Base-by-base conservation (phyloP, 2,113 vertebrate genomes). In the Petaurus breviceps region DNA sequence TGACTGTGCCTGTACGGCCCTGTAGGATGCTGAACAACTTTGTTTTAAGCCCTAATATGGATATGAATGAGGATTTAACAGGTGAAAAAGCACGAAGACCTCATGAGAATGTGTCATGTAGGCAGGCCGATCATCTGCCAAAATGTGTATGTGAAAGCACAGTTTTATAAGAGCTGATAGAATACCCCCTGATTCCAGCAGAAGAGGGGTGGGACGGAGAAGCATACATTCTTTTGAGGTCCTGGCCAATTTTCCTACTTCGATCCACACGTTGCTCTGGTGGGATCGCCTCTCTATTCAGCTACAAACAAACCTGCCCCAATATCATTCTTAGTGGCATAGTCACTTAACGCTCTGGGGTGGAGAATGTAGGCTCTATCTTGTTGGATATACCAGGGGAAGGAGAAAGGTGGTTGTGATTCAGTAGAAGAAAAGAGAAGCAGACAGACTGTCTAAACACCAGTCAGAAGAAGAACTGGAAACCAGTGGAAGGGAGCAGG, bases 51-150 rank as follows among this genome's bases (percentile, higher is more conserved):
- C 43, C 37, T 0, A 97, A 95, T 10, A 23, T 52, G 12, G 96
- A 97, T 93, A 97, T 93, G 2, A 92, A 6, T 19, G 98, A 98
- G 89, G 97, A 98, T 52, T 96, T 98, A 19, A 97, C 98, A 96
- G 98, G 98, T 98, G 93, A 95, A 49, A 51, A 28, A 8, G 16
- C 47, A 3, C 2, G 7, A 25, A 8, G 8, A 9, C 0, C 51
- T 23, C 26, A 57, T 28, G 25, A 28, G 61, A n/a, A 77, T n/a
- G 11, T 68, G 31, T n/a, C 37, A 61, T 61, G 57, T 26, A 31
- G 28, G 57, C 55, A 57, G 55, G 9, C 25, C 28, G 61, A n/a
- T 11, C 14, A 19, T 4, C 16, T 77, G 37, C 12, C 31, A 7
- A 26, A 26, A 68, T 31, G 57, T 68, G 11, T 61, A 12, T 61